Conservation (phyloP, 2,113 vertebrate species). For the Daboia siamensis region DNA sequence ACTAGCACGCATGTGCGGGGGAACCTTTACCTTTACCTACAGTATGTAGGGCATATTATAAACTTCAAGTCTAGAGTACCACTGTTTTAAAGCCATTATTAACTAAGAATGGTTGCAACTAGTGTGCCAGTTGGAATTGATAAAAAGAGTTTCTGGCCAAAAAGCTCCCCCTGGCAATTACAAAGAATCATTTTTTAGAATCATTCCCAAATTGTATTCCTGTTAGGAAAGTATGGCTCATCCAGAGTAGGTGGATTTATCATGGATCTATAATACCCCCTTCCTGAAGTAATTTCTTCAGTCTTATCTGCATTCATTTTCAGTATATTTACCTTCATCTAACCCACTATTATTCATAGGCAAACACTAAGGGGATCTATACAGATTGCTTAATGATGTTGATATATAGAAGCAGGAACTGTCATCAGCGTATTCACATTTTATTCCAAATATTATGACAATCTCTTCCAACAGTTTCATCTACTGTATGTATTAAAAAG, state of each 20-base stretch:
- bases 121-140: neutral
- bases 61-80: neutral
- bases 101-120: neutral
- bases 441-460: neutral
- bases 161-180: neutral
- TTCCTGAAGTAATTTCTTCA: neutral
- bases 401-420: neutral
- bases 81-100: neutral
- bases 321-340: neutral
- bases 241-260: neutral
- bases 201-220: neutral
- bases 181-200: neutral
- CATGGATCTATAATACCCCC: neutral
- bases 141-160: neutral
- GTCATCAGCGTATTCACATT: neutral
- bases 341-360: neutral
- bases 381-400: neutral
- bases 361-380: neutral
- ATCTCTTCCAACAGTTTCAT: neutral
- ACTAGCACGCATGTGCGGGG: no score
- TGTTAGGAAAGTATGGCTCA: neutral
- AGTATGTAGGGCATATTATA: neutral
- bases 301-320: neutral
- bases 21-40: no score
- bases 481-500: neutral